Evolutionary conservation across 2,888 invertebrate species (phyloP).

Genomic region (Lutraria lutraria): DNA sequence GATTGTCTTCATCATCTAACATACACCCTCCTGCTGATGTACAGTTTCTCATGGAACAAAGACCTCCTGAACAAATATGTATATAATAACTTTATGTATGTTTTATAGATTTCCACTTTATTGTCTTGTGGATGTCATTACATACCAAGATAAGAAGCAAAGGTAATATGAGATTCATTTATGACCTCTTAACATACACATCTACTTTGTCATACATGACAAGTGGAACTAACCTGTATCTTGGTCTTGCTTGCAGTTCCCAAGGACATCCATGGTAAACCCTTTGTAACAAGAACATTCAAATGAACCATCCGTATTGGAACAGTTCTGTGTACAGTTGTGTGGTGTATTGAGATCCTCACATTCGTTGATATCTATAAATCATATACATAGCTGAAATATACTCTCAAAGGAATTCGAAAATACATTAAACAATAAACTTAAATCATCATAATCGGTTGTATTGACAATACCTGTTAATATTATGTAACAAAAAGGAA

Average conservation of each 20-base stretch:
- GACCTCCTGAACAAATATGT: background rate
- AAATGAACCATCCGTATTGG: slow-evolving; percentile 17
- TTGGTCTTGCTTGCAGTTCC: background rate
- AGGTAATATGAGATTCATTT: background rate
- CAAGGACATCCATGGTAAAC: background rate
- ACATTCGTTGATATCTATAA: slow-evolving; percentile 44
- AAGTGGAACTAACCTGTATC: background rate
- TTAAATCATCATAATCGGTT: background rate
- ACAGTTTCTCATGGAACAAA: background rate
- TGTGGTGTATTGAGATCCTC: background rate
- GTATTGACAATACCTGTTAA: background rate
- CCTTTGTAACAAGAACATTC: slow-evolving; percentile 21
- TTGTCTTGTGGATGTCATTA: background rate
- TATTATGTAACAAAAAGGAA: background rate
- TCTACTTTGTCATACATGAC: background rate
- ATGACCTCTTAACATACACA: background rate
- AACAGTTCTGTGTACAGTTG: slow-evolving; percentile 18
- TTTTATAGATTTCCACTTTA: background rate
- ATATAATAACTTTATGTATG: background rate
- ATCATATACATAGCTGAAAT: background rate
- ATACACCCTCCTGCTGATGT: slow-evolving; percentile 21
- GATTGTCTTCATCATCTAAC: background rate
- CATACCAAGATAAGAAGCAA: background rate
- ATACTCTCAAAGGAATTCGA: background rate
- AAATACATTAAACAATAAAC: background rate